phyloP scores from a whole-genome alignment of 2,113 vertebrate species.

The Calypte anna region DNA sequence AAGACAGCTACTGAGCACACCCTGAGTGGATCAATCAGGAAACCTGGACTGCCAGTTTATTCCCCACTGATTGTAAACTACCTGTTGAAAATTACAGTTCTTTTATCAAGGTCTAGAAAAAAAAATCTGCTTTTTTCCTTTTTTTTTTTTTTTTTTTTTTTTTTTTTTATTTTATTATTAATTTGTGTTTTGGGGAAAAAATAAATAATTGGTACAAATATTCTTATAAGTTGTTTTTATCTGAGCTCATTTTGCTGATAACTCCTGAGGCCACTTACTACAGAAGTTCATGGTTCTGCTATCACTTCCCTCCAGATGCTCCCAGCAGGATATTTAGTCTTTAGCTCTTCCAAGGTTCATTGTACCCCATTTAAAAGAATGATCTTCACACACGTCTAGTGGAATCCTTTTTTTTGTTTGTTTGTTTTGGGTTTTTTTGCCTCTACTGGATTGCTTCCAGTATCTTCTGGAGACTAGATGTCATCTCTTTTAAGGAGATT shows the following conservation, averaged over 20 bases:
- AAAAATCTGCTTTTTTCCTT: conserved; percentile 30
- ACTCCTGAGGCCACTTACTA: conserved; percentile 24
- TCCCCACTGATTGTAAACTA: conserved; percentile 79
- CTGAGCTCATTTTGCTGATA: conserved; percentile 64
- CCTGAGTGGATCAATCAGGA: conserved; percentile 62
- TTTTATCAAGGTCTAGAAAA: conserved; percentile 73
- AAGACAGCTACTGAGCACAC: conserved; percentile 50
- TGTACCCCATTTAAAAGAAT: conserved; percentile 34
- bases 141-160: conserved; percentile 70
- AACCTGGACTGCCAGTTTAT: conserved; percentile 68
- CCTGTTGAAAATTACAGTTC: conserved; percentile 74
- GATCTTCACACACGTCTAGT: conserved; percentile 24
- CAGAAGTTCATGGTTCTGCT: conserved; percentile 20
- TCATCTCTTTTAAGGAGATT: conserved; percentile 32
- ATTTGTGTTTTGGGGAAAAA: conserved; percentile 66
- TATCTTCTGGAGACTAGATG: conserved; percentile 35
- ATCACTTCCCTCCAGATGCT: conserved; percentile 13
- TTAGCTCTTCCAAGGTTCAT: conserved; percentile 48
- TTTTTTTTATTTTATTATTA: conserved; percentile 64
- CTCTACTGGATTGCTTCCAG: conserved; percentile 38
- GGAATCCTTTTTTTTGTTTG: background rate
- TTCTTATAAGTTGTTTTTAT: conserved; percentile 77
- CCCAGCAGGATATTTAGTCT: background rate
- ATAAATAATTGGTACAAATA: conserved; percentile 78
- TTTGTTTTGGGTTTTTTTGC: background rate